phyloP scores from a whole-genome alignment of 2,113 vertebrate genomes.

The Peucedramus taeniatus region DNA sequence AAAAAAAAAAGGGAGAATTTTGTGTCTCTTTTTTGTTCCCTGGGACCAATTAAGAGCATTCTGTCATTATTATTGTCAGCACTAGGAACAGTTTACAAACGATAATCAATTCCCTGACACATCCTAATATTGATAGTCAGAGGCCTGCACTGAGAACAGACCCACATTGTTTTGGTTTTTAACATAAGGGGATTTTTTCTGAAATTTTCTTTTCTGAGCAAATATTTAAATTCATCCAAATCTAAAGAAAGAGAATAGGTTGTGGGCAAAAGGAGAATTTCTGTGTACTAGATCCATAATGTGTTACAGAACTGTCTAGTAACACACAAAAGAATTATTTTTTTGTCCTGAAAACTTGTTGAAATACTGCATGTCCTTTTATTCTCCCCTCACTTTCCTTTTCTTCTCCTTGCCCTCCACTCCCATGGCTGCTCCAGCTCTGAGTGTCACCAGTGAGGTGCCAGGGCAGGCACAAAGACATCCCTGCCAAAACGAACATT shows the following conservation, averaged over 20 bases:
- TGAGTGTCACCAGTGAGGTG: background rate
- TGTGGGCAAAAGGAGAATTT: background rate
- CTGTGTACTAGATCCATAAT: background rate
- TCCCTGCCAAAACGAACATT: background rate
- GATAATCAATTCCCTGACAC: constrained; percentile 5
- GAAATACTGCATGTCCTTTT: background rate
- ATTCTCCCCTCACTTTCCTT: background rate
- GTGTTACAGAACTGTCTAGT: background rate
- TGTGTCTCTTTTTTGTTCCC: background rate
- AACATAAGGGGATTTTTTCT: accelerated
- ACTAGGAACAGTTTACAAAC: background rate
- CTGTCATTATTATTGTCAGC: constrained; percentile 6
- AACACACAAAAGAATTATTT: background rate
- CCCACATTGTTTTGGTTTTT: background rate
- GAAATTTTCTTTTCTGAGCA: background rate
- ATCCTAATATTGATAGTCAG: background rate
- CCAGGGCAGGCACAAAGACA: background rate
- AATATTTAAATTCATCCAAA: background rate
- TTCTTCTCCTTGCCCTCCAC: background rate
- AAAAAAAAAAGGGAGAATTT: background rate
- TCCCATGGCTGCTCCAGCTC: background rate
- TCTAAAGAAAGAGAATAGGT: background rate
- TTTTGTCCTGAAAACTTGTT: background rate
- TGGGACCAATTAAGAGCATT: constrained; percentile 20
- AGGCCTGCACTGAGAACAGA: background rate